phyloP scores from a whole-genome alignment of 2,113 vertebrate genomes.

The Cnemophilus loriae region DNA sequence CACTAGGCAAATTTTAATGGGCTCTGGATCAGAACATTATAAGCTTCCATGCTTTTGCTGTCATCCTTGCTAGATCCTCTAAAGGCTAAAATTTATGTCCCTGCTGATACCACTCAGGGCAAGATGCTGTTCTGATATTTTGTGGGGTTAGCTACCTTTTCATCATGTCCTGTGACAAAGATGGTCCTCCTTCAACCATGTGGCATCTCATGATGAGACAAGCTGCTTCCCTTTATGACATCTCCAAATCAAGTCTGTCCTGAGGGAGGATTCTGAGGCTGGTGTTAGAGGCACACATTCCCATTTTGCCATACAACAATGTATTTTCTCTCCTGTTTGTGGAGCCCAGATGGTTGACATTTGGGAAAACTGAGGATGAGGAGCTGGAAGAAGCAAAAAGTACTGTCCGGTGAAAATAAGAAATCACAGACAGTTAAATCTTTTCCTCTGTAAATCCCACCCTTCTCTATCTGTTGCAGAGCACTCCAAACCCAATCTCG shows the following conservation, averaged over 20 bases:
- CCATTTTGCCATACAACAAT: neutral
- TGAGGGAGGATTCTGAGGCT: neutral
- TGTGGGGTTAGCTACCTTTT: neutral
- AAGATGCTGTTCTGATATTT: neutral
- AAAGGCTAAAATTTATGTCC: neutral
- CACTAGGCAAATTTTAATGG: neutral
- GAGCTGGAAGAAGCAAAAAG: neutral
- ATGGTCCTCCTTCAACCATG: neutral
- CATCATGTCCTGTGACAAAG: neutral
- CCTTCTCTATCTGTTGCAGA: neutral
- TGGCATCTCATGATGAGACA: neutral
- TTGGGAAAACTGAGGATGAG: neutral
- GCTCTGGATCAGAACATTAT: neutral
- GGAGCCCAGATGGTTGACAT: neutral
- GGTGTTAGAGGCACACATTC: neutral
- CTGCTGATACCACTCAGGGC: fast-evolving
- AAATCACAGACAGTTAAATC: neutral
- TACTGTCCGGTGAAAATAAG: neutral
- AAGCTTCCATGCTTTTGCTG: neutral
- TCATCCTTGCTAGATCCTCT: neutral
- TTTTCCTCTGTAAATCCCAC: neutral
- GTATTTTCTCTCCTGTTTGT: neutral
- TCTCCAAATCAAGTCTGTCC: neutral
- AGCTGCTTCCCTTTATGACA: neutral
- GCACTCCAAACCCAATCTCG: neutral